Evolutionary conservation across 2,888 invertebrate genomes (phyloP).

Genomic region (Liodrosophila aerea): DNA sequence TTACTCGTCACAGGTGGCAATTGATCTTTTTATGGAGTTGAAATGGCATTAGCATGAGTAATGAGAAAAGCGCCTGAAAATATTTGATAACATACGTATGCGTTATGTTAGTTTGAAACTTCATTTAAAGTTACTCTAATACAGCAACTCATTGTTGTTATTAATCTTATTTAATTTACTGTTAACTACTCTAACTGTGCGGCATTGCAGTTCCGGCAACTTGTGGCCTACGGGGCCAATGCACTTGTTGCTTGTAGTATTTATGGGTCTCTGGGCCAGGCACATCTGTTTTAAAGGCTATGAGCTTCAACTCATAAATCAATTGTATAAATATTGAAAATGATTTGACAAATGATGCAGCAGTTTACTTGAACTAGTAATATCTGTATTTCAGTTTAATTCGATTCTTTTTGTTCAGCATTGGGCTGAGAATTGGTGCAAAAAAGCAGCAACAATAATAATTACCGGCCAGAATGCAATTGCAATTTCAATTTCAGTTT

Average conservation of each 20-base stretch:
- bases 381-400: not conserved
- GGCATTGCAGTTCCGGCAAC: conserved; percentile 33
- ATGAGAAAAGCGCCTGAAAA: not conserved
- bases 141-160: too few relatives aligned
- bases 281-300: conserved; percentile 1
- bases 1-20: conserved; percentile 23
- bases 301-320: conserved; percentile 5
- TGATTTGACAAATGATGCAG: conserved; percentile 35
- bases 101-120: too few relatives aligned
- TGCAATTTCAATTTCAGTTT: conserved; percentile 6
- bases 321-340: not conserved
- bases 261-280: conserved; percentile 9
- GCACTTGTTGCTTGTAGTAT: conserved; percentile 26
- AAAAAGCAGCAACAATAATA: conserved; percentile 19
- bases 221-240: conserved; percentile 16
- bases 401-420: conserved; percentile 31
- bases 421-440: not conserved
- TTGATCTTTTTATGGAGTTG: conserved; percentile 3
- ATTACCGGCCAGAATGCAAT: conserved; percentile 30
- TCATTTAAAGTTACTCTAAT: too few relatives aligned
- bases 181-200: not conserved
- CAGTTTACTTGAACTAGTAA: conserved; percentile 29
- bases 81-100: too few relatives aligned
- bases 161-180: too few relatives aligned
- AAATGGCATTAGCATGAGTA: conserved; percentile 20